Percentiles rank a stretch among this genome's conserved stretches.
Evolutionary conservation across 1,140 invertebrate genomes (phyloP).

Genomic region (Listronotus bonariensis): DNA sequence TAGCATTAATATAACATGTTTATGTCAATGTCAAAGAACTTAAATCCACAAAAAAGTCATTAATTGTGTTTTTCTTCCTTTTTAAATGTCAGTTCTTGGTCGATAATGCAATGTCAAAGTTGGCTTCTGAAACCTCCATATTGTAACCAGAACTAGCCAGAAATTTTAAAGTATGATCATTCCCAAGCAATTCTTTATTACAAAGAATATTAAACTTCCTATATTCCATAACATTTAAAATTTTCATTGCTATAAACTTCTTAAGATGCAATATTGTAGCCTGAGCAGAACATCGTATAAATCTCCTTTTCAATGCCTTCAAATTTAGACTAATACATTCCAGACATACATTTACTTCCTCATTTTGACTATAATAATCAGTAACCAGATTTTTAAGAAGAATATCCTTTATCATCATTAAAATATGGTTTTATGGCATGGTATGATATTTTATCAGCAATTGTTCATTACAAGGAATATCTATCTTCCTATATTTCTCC

Average conservation of each 20-base stretch:
- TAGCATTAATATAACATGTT: too few relatives aligned
- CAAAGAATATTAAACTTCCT: slow-evolving; percentile 98
- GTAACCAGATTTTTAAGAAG: slow-evolving; percentile 71
- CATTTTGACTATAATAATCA: slow-evolving; percentile 92
- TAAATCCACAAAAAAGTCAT: too few relatives aligned
- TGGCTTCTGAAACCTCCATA: slow-evolving; percentile 94
- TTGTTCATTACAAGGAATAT: slow-evolving; percentile 98
- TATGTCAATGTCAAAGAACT: slow-evolving; percentile 58
- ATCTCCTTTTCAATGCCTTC: slow-evolving; percentile 83
- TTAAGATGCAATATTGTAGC: slow-evolving; percentile 96
- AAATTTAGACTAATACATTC: slow-evolving; percentile 84
- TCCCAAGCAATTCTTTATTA: slow-evolving; percentile 96
- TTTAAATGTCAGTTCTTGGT: slow-evolving; percentile 58
- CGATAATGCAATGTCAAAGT: slow-evolving; percentile 83
- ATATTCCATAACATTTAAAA: slow-evolving; percentile 89
- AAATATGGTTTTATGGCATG: too few relatives aligned
- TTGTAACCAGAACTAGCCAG: slow-evolving; percentile 95
- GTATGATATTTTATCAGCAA: slow-evolving; percentile 98
- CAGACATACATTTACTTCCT: slow-evolving; percentile 90
- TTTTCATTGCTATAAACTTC: slow-evolving; percentile 91
- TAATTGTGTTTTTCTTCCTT: neutral
- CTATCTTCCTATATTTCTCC: slow-evolving; percentile 95
- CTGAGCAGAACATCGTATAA: slow-evolving; percentile 92
- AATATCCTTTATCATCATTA: too few relatives aligned
- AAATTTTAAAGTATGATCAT: slow-evolving; percentile 98